Evolutionary conservation across 2,797 vertebrate species (phyloP).

Genomic region (Tadarida brasiliensis): DNA sequence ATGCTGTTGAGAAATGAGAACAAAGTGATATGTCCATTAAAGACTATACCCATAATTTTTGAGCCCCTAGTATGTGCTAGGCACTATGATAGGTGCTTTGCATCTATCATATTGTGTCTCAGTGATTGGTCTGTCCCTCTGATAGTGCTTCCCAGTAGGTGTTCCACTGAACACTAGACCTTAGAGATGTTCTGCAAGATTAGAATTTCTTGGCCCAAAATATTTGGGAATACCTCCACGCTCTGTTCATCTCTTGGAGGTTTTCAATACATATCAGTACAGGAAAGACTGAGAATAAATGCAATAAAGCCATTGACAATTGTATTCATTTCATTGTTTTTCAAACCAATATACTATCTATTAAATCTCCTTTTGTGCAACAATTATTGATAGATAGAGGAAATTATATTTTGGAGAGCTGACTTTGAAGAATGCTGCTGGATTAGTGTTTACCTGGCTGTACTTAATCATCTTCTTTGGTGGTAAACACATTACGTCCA

Average conservation of each 20-base stretch:
- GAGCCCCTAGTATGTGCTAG: background rate
- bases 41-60: background rate
- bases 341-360: background rate
- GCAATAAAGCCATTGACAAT: background rate
- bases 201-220: constrained; percentile 19
- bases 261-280: background rate
- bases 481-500: background rate
- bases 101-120: background rate
- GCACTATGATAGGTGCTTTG: background rate
- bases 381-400: background rate
- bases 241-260: background rate
- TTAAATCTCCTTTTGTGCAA: background rate
- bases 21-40: background rate
- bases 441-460: constrained; percentile 12
- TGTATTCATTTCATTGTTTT: constrained; percentile 43
- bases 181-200: constrained; percentile 47
- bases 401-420: constrained; percentile 11
- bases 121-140: background rate
- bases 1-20: constrained; percentile 3
- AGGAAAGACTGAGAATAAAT: background rate
- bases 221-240: background rate
- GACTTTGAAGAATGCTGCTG: constrained; percentile 34
- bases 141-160: background rate
- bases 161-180: background rate
- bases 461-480: background rate